Evolutionary conservation across 2,888 invertebrate species (phyloP).

Genomic region (Barypeithes pellucidus): DNA sequence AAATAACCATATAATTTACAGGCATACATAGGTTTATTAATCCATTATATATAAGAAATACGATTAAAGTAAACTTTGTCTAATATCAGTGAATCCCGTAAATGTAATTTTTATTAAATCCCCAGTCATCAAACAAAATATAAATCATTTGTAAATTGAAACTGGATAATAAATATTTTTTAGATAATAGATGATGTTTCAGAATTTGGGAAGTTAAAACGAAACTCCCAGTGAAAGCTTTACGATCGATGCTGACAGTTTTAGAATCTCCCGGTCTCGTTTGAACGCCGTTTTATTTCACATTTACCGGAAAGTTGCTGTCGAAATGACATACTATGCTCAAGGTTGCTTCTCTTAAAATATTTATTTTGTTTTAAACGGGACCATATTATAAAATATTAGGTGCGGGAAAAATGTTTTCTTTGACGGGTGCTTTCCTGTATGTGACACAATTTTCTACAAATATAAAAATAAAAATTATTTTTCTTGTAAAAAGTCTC

Average conservation of each 20-base stretch:
- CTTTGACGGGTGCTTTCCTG: constrained; percentile 1
- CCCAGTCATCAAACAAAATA: too few species aligned
- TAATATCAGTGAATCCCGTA: too few species aligned
- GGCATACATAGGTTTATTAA: too few species aligned
- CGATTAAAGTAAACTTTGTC: too few species aligned
- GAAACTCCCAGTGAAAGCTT: constrained; percentile 69
- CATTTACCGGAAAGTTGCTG: constrained; percentile 57
- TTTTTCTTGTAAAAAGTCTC: too few species aligned
- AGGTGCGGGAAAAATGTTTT: constrained; percentile 1
- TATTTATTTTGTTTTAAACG: constrained; percentile 49
- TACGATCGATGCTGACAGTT: constrained; percentile 71
- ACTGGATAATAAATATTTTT: constrained; percentile 58
- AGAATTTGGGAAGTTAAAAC: constrained; percentile 67
- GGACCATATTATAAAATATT: constrained; percentile 32
- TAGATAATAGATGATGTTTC: constrained; percentile 60
- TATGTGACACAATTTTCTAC: not conserved
- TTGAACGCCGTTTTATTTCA: constrained; percentile 64
- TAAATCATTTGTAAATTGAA: constrained; percentile 40
- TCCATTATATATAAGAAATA: too few species aligned
- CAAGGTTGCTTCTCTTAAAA: constrained; percentile 46
- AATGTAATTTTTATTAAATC: too few species aligned
- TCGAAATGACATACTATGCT: constrained; percentile 52
- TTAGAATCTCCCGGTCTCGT: constrained; percentile 67
- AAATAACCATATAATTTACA: too few species aligned
- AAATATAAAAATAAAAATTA: too few species aligned